These are phyloP conservation scores for Lepas anatifera DNA, from an alignment of 2,888 invertebrate species.

Conservation along the genomic window DNA sequence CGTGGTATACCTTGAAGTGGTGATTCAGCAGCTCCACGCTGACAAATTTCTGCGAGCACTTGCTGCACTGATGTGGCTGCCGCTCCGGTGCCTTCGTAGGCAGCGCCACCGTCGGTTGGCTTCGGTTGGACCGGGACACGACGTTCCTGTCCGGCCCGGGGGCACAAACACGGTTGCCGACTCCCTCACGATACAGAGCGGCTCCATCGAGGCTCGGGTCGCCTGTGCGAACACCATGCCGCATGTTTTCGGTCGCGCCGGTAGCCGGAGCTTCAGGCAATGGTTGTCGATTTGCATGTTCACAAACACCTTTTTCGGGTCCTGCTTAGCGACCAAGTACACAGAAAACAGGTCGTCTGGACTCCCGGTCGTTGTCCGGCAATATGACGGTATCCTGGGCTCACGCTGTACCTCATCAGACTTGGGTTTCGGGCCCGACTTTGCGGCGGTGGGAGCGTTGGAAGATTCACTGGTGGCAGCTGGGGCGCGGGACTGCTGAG, in stretches of 20 bases:
- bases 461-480: not conserved
- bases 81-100: not conserved
- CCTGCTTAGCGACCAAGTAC: not conserved
- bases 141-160: too few relatives aligned
- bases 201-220: not conserved
- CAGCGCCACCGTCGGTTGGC: too few relatives aligned
- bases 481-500: not conserved
- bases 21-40: not conserved
- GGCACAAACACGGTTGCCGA: not conserved
- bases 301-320: not conserved
- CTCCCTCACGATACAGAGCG: not conserved
- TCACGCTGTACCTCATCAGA: not conserved
- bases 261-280: not conserved
- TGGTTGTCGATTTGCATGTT: conserved; percentile 6
- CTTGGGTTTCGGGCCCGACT: not conserved
- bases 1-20: not conserved
- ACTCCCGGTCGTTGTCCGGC: not conserved
- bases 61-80: not conserved
- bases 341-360: not conserved
- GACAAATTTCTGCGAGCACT: not conserved
- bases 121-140: too few relatives aligned
- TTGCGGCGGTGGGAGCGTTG: not conserved
- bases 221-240: conserved; percentile 5
- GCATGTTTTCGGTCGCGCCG: not conserved
- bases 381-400: not conserved